Conservation (phyloP, 1,140 invertebrate species). For the Bombus pyrosoma region DNA sequence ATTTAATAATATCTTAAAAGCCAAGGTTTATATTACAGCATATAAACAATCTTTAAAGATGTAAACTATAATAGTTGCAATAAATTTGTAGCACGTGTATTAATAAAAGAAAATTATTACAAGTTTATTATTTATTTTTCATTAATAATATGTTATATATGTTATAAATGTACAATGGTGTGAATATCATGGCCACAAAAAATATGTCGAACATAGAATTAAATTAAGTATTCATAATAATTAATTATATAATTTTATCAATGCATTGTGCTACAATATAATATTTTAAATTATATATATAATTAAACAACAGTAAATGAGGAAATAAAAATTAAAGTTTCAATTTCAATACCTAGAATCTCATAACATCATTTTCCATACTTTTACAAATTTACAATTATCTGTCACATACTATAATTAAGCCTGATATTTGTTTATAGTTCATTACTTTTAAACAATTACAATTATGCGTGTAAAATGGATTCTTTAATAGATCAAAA, state of each 20-base stretch:
- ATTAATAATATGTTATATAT: slow-evolving; percentile 16
- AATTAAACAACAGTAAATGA: not conserved
- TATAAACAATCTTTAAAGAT: not conserved
- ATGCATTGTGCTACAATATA: slow-evolving; percentile 5
- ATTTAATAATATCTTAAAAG: not conserved
- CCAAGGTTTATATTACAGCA: not conserved
- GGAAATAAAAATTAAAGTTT: slow-evolving; percentile 8
- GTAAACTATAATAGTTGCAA: not conserved
- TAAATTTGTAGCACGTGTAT: too few relatives aligned
- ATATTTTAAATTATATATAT: not conserved
- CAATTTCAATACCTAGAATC: slow-evolving; percentile 7
- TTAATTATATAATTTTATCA: slow-evolving; percentile 25
- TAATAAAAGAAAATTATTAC: not conserved
- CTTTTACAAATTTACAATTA: slow-evolving; percentile 31
- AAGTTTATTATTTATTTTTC: slow-evolving; percentile 12
- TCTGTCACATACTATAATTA: slow-evolving; percentile 5
- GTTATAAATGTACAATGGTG: slow-evolving; percentile 42
- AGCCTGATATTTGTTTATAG: not conserved
- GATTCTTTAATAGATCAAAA: slow-evolving; percentile 12
- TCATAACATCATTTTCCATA: not conserved
- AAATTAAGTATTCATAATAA: slow-evolving; percentile 11
- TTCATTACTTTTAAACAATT: not conserved
- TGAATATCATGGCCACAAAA: slow-evolving; percentile 38
- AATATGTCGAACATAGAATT: slow-evolving; percentile 43
- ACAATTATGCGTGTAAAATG: not conserved